phyloP scores from a whole-genome alignment of 2,113 vertebrate species.

The Perccottus glenii region DNA sequence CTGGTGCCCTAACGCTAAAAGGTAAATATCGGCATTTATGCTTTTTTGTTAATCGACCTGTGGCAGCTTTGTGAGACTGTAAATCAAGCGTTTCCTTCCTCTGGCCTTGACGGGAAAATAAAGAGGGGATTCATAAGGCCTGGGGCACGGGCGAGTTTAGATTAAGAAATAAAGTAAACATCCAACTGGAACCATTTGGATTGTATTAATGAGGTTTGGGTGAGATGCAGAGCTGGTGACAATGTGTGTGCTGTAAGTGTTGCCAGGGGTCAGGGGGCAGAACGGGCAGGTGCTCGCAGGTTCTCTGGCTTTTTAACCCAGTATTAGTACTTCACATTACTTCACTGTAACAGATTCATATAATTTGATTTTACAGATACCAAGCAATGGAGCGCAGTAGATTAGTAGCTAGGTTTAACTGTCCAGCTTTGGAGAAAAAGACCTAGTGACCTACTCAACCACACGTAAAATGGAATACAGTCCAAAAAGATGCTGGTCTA shows the following conservation, averaged over 20 bases:
- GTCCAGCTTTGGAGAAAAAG: background rate
- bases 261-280: background rate
- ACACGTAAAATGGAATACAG: background rate
- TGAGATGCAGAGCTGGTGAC: conserved; percentile 21
- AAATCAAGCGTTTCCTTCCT: conserved; percentile 65
- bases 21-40: conserved; percentile 61
- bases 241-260: conserved; percentile 29
- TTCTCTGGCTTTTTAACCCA: too few relatives aligned
- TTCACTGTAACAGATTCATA: too few relatives aligned
- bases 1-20: conserved; percentile 60
- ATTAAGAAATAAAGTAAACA: conserved; percentile 55
- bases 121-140: conserved; percentile 56
- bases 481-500: background rate
- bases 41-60: conserved; percentile 62
- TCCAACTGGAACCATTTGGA: conserved; percentile 61
- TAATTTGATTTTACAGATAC: too few relatives aligned
- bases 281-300: conserved; percentile 14
- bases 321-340: too few relatives aligned
- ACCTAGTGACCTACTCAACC: background rate
- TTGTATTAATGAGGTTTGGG: conserved; percentile 55
- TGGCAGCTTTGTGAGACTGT: conserved; percentile 48
- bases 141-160: conserved; percentile 35
- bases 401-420: background rate
- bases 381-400: too few relatives aligned
- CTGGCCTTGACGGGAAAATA: conserved; percentile 49